Base-by-base conservation (phyloP, 1,140 invertebrate species). In the Trachymyrmex cornetzi region DNA sequence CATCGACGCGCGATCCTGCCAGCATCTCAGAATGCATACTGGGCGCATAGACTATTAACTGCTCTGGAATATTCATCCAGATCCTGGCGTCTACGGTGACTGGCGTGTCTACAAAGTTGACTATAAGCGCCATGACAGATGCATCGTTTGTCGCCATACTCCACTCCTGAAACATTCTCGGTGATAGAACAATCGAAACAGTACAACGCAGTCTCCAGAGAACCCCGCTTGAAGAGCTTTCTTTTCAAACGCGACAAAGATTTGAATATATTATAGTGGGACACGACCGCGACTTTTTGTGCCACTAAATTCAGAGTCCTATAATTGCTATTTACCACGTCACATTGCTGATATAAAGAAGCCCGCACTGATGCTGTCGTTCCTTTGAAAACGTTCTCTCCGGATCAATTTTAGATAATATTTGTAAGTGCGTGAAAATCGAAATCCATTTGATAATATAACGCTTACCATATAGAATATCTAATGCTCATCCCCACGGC, bases 301-400 rank as follows among this genome's bases (percentile, higher is more conserved):
- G 79, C 75, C 12, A 90, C 89, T 5, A 96, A 90, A 89, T 97
- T 97, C 4, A 97, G 92, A 0, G 77, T 93, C 16, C 87, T 93
- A 85, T 96, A 97, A 87, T 96, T 96, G 0, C 92, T 72, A 87
- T 96, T 93, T 0, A 97, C 94, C 0, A 97, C 0, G 96, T 95
- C 12, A 86, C 93, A 4, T 89, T 92, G 6, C 61, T 94, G 0
- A 86, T 94, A 86, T 94, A 0, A 95, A 95, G 81, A 96, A 96
- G 6, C 95, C 96, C 27, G 96, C 96, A 85, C 95, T 95, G 1
- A 77, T 91, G 0, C 91, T 92, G 77, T 93, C 93, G 87, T 96
- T 94, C 97, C 97, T 97, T 87, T 96, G 96, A 94, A 96, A 97
- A 0, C 0, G 96, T 96, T 75, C 97, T 93, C 55, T 93, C 95